phyloP scores from a whole-genome alignment of 2,113 vertebrate species.

The Vulpes ferrilata region DNA sequence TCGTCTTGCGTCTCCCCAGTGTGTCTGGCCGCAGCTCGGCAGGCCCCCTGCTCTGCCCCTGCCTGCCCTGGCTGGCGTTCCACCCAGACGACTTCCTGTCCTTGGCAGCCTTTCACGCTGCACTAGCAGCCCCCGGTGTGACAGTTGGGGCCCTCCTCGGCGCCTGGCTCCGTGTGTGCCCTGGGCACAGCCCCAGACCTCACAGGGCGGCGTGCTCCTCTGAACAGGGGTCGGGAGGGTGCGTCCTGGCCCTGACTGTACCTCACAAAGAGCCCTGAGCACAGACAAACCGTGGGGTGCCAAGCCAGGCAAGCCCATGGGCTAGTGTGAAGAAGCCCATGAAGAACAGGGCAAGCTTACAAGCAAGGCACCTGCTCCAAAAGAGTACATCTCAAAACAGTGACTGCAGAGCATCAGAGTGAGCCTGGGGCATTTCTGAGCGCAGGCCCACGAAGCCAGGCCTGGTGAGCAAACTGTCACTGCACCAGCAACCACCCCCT shows the following conservation, averaged over 20 bases:
- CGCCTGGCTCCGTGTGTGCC: not conserved
- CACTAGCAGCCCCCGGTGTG: not conserved
- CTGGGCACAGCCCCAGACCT: not conserved
- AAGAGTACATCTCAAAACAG: not conserved
- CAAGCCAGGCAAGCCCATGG: no score
- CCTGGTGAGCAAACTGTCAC: not conserved
- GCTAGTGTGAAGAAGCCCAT: no score
- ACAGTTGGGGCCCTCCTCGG: not conserved
- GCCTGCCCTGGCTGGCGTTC: not conserved
- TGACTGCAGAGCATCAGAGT: not conserved
- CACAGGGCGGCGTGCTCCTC: not conserved
- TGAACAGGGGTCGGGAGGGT: not conserved
- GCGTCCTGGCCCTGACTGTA: not conserved
- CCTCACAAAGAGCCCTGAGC: not conserved
- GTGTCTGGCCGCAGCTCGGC: not conserved
- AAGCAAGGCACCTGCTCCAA: not conserved
- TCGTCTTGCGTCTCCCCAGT: not conserved
- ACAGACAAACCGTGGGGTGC: rapidly evolving
- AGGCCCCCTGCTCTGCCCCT: not conserved
- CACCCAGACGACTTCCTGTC: not conserved
- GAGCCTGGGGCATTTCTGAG: not conserved
- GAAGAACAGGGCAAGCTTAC: not conserved
- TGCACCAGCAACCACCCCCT: not conserved
- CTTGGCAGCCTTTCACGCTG: not conserved
- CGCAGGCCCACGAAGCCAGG: not conserved